phyloP scores from a whole-genome alignment of 2,797 vertebrate genomes.

The Gymnodraco acuticeps region DNA sequence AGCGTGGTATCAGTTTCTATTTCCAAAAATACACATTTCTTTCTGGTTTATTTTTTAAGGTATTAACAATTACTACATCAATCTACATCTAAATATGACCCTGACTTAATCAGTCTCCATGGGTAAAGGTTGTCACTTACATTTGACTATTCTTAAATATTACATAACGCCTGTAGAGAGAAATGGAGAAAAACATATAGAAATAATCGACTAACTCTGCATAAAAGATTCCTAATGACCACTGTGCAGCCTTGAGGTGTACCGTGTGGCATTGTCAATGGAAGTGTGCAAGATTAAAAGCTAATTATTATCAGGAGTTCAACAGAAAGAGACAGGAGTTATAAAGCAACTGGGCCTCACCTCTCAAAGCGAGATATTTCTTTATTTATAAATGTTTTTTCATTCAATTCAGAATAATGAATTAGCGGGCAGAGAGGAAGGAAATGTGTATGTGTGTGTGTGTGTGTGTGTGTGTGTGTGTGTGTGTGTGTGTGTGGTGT shows the following conservation, averaged over 20 bases:
- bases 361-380: conserved; percentile 10
- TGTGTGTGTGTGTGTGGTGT: neutral
- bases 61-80: neutral
- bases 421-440: neutral
- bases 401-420: conserved; percentile 22
- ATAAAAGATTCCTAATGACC: neutral
- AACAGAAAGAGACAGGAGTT: neutral
- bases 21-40: neutral
- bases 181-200: neutral
- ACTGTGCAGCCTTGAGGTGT: neutral
- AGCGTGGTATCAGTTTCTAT: neutral
- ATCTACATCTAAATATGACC: neutral
- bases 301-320: conserved; percentile 23
- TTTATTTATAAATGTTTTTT: conserved; percentile 30
- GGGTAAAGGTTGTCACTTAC: neutral
- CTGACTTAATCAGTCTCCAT: neutral
- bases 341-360: conserved; percentile 6
- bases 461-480: neutral
- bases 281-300: conserved; percentile 21
- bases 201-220: neutral
- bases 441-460: neutral
- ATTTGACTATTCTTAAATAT: conserved; percentile 1
- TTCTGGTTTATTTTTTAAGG: neutral
- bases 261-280: neutral
- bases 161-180: neutral